phyloP scores from a whole-genome alignment of 1,140 invertebrate genomes.

The Apis mellifera region Amel_HAv3.1 CM009931.2:10314501-10315000 shows the following conservation, averaged over 20 bases:
- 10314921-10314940: constrained; percentile 70
- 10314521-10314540: too few relatives aligned
- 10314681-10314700: too few relatives aligned
- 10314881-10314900: constrained; percentile 73
- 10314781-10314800: constrained; percentile 72
- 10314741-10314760: constrained; percentile 46
- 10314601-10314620: too few relatives aligned
- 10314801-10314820: constrained; percentile 80
- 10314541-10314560: too few relatives aligned
- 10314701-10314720: background rate
- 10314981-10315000: constrained; percentile 31
- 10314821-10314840: constrained; percentile 69
- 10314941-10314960: constrained; percentile 56
- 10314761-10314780: constrained; percentile 59
- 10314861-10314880: constrained; percentile 43
- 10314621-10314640: too few relatives aligned
- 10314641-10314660: too few relatives aligned
- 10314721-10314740: background rate
- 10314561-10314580: too few relatives aligned
- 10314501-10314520: too few relatives aligned
- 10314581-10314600: too few relatives aligned
- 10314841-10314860: constrained; percentile 63
- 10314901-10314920: constrained; percentile 78
- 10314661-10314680: too few relatives aligned
- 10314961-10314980: constrained; percentile 48